Conservation (phyloP, 1,140 invertebrate genomes). For the Pachypsylla venusta region DNA sequence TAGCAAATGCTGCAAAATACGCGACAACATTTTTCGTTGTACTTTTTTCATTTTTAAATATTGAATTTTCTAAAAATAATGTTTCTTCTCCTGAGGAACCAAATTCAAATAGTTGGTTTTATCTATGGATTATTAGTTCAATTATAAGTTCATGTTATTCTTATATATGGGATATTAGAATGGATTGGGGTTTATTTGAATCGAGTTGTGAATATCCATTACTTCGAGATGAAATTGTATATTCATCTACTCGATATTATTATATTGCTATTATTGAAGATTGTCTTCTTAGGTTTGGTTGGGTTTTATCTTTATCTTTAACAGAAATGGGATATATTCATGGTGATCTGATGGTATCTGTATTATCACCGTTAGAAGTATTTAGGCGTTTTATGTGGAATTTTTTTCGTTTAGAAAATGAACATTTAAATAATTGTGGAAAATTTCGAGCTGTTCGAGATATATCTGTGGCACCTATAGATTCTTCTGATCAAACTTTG, state of each 20-base stretch:
- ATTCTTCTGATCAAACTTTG: constrained; percentile 62
- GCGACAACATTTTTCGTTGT: constrained; percentile 94
- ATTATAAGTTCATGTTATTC: constrained; percentile 63
- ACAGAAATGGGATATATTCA: constrained; percentile 66
- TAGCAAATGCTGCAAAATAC: constrained; percentile 97
- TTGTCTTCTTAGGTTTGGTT: constrained; percentile 80
- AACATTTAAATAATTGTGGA: constrained; percentile 99
- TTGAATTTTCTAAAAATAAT: not conserved
- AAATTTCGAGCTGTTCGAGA: constrained; percentile 97
- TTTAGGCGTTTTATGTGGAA: constrained; percentile 98
- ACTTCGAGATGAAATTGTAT: constrained; percentile 49
- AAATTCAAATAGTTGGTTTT: constrained; percentile 56
- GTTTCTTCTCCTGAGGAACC: constrained; percentile 24
- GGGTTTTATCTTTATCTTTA: constrained; percentile 74
- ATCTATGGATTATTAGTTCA: constrained; percentile 49
- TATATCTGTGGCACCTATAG: constrained; percentile 93
- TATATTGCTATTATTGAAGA: constrained; percentile 97
- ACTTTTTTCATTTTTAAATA: constrained; percentile 60
- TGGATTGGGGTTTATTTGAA: constrained; percentile 87
- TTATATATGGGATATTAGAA: constrained; percentile 77
- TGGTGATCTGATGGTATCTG: constrained; percentile 71
- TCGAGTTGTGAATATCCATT: constrained; percentile 59
- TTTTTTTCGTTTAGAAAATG: constrained; percentile 98
- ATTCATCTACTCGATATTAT: constrained; percentile 61
- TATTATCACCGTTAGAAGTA: constrained; percentile 85